Evolutionary conservation across 2,113 vertebrate genomes (phyloP).

Genomic region (Pomatostomus ruficeps): DNA sequence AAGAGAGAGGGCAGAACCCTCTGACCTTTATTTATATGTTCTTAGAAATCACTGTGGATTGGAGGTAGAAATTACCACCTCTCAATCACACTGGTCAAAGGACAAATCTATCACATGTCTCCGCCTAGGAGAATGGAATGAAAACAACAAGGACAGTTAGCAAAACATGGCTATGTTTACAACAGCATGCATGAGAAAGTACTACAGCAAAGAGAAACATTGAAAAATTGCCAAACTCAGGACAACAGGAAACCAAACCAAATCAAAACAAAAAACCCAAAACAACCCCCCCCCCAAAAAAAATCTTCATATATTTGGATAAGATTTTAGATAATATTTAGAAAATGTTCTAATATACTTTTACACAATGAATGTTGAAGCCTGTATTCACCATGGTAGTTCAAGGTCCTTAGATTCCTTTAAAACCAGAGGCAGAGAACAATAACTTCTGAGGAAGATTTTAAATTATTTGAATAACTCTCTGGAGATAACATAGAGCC

Average conservation of each 20-base stretch:
- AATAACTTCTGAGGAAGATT: not conserved
- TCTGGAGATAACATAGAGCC: not conserved
- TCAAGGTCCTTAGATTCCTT: not conserved
- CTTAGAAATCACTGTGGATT: too few species aligned
- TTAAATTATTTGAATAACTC: not conserved
- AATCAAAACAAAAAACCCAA: not conserved
- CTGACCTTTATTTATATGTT: too few species aligned
- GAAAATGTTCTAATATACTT: not conserved
- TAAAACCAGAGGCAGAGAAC: not conserved
- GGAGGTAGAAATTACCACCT: too few species aligned
- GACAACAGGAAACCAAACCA: not conserved
- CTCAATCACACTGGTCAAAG: too few species aligned
- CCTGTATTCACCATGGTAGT: not conserved
- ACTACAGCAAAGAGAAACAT: too few species aligned
- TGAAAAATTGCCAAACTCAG: too few species aligned
- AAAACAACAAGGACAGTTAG: too few species aligned
- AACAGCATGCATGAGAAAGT: too few species aligned
- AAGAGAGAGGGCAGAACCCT: too few species aligned
- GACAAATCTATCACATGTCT: too few species aligned
- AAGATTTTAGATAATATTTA: not conserved
- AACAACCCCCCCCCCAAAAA: not conserved
- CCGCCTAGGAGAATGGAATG: too few species aligned
- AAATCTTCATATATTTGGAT: not conserved
- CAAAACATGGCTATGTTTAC: too few species aligned
- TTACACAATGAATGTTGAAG: not conserved